Percentiles rank a stretch among this genome's conserved stretches.
Conservation (phyloP, 2,797 vertebrate genomes). For the Coreius guichenoti region DNA sequence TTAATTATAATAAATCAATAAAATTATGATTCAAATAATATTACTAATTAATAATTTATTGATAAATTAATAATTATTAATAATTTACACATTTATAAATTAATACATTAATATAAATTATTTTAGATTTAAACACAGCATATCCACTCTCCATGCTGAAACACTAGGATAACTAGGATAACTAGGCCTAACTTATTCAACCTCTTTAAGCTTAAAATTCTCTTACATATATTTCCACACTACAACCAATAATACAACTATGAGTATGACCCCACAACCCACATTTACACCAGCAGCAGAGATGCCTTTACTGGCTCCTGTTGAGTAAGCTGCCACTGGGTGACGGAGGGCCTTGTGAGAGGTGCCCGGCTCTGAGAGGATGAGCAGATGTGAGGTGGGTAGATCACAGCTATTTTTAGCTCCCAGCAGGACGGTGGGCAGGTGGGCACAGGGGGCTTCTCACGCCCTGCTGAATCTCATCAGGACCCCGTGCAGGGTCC, state of each 20-base stretch:
- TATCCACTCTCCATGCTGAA: not conserved
- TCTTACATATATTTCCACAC: not conserved
- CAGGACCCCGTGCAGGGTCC: slow-evolving; percentile 62
- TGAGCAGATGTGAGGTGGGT: slow-evolving; percentile 71
- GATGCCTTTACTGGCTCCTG: slow-evolving; percentile 14
- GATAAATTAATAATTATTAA: not conserved
- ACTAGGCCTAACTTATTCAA: not conserved
- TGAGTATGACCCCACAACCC: slow-evolving; percentile 16
- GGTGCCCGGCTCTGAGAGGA: slow-evolving; percentile 71
- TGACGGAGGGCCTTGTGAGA: slow-evolving; percentile 66
- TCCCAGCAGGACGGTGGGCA: slow-evolving; percentile 74
- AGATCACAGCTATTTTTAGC: slow-evolving; percentile 71
- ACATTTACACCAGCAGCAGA: slow-evolving; percentile 4
- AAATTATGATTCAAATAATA: not conserved
- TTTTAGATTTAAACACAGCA: not conserved
- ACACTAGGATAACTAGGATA: not conserved
- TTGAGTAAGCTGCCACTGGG: slow-evolving; percentile 28
- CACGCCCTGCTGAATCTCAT: slow-evolving; percentile 74
- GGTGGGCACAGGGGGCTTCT: slow-evolving; percentile 75
- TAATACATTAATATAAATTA: not conserved
- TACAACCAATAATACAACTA: slow-evolving; percentile 18
- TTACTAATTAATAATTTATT: not conserved
- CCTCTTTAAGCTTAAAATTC: not conserved
- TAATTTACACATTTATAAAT: not conserved
- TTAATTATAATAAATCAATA: not conserved